Evolutionary conservation across 2,888 invertebrate species (phyloP), one percentile per base, ranked within the genome.

Genomic region (Brenthis daphne): DNA sequence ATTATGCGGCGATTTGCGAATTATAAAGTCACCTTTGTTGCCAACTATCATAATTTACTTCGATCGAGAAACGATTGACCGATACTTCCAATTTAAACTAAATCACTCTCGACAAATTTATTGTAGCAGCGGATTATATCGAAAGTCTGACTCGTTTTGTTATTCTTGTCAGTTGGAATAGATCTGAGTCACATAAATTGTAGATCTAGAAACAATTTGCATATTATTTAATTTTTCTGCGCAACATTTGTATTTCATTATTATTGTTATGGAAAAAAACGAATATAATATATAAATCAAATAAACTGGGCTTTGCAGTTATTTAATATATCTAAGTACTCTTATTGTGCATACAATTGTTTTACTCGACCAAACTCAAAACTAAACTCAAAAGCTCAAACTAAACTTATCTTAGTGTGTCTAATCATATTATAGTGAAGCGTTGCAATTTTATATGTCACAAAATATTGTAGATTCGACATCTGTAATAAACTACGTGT

Each of bases 1-100:
- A n/a, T 56, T 61, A 67, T 43, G 12, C 20, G 16, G 37, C 33
- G 53, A 53, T 63, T 63, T 53, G 63, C 53, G 4, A 37, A 63
- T 63, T 63, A 63, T 53, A 43, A 63, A 63, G 53, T 53, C 37
- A 53, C 63, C 48, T 29, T 60, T 60, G 50, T 60, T 50, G n/a
- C n/a, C 48, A 43, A 70, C 71, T 70, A 68, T 75, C 57, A 65
- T 73, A 69, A 75, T 74, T 76, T 66, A 74, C 57, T 63, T 54
- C 58, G 47, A 51, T 70, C 66, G 72, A 67, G 61, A 69, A 69
- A 63, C 74, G 72, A 72, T 72, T 73, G 73, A 74, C 56, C 67
- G 67, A 68, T 65, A 70, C 69, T 64, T 71, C 71, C 68, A 71
- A 72, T 72, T 68, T 72, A 65, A 64, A 73, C 57, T 63, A 68